A percentile compares a stretch with the other conserved stretches of the same genome.
These are phyloP conservation scores for Xyliphius kryptos DNA, from an alignment of 2,113 vertebrate genomes.

Conservation along the genomic window DNA sequence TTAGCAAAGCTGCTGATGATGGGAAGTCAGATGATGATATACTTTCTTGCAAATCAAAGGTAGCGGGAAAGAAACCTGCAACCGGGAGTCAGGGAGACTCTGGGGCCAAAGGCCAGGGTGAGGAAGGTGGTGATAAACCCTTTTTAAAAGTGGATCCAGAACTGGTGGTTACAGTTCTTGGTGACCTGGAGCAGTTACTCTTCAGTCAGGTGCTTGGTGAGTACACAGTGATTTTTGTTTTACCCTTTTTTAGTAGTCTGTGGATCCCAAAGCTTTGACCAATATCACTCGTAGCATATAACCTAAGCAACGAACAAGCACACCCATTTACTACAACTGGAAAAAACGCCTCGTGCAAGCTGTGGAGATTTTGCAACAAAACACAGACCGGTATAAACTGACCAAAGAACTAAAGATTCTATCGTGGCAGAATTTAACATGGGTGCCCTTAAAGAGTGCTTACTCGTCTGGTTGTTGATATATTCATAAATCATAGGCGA, in stretches of 20 bases:
- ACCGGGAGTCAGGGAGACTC: conserved; percentile 54
- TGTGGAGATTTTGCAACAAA: not conserved
- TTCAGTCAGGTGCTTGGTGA: conserved; percentile 98
- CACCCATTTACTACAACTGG: conserved; percentile 45
- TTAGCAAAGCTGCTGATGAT: conserved; percentile 86
- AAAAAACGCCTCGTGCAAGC: conserved; percentile 34
- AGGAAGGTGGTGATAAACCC: conserved; percentile 77
- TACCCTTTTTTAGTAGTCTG: too few relatives aligned
- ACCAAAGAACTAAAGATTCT: not conserved
- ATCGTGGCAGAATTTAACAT: not conserved
- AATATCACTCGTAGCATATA: conserved; percentile 35
- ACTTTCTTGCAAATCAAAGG: conserved; percentile 81
- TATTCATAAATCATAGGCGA: not conserved
- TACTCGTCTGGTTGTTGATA: not conserved
- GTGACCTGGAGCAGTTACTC: conserved; percentile 95
- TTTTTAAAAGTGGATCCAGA: conserved; percentile 97
- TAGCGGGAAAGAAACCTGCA: conserved; percentile 60
- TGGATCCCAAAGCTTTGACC: too few relatives aligned
- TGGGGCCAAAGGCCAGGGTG: conserved; percentile 60
- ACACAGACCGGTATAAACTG: not conserved
- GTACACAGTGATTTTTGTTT: conserved; percentile 55
- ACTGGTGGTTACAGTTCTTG: conserved; percentile 94
- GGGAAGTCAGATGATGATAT: conserved; percentile 87
- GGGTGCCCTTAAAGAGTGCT: conserved; percentile 14
- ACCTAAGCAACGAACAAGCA: conserved; percentile 12